Conservation (phyloP, 2,113 vertebrate species). For the Chaetura pelagica region DNA sequence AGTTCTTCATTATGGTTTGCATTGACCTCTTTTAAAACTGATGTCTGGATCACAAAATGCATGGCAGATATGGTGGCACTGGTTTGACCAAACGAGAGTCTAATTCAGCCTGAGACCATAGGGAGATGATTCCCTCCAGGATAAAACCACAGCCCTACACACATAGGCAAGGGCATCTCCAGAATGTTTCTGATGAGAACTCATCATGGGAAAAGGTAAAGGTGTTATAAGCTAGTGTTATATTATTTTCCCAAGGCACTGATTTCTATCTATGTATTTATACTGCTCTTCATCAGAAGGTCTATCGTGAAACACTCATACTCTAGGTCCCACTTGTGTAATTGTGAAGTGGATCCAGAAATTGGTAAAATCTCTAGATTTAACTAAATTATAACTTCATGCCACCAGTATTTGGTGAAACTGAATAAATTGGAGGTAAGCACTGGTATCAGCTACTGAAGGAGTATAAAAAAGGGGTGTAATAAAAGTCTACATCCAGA, state of each 20-base stretch:
- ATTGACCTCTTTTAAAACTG: background rate
- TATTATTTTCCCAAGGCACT: background rate
- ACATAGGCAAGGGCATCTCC: background rate
- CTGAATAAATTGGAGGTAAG: background rate
- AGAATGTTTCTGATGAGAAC: background rate
- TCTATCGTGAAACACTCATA: background rate
- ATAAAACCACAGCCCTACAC: background rate
- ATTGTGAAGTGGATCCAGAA: background rate
- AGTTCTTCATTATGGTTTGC: background rate
- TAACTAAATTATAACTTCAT: background rate
- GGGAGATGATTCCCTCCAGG: background rate
- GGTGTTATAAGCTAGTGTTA: background rate
- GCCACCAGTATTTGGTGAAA: background rate
- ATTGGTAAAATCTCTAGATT: background rate
- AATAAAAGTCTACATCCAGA: background rate
- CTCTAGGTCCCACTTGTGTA: background rate
- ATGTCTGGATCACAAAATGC: accelerated
- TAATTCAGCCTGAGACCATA: background rate
- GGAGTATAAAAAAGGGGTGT: background rate
- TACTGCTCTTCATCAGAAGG: background rate
- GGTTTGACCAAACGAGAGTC: background rate
- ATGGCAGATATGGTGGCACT: background rate
- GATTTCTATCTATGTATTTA: background rate
- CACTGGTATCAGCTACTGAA: background rate
- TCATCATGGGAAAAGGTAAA: background rate